Percentiles rank a stretch among this genome's conserved stretches.
phyloP scores from a whole-genome alignment of 2,113 vertebrate genomes.

The Sylvietta virens region DNA sequence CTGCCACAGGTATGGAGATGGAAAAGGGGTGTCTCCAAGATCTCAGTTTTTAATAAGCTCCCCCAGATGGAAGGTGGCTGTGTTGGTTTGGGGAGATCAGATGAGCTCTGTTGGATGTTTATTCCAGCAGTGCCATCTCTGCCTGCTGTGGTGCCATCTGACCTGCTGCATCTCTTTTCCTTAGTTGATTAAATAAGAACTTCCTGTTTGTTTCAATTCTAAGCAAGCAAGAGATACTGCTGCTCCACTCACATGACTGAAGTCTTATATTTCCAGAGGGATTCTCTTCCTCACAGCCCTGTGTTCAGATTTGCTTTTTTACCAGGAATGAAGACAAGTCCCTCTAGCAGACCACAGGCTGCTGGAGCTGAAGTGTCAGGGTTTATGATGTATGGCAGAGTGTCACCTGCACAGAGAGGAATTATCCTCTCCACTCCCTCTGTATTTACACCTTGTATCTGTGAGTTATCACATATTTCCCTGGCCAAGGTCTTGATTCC shows the following conservation, averaged over 20 bases:
- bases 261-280: not conserved
- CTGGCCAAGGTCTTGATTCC: conserved; percentile 42
- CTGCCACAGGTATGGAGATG: not conserved
- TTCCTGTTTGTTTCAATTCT: not conserved
- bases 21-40: not conserved
- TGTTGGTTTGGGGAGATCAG: not conserved
- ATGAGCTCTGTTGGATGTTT: not conserved
- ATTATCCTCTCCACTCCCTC: conserved; percentile 33
- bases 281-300: not conserved
- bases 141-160: not conserved
- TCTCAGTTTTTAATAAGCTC: not conserved
- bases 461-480: conserved; percentile 27
- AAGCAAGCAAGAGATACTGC: not conserved
- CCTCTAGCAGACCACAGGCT: not conserved
- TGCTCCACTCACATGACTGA: not conserved
- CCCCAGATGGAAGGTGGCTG: not conserved
- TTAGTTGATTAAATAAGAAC: not conserved
- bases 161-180: not conserved
- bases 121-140: not conserved
- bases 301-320: not conserved
- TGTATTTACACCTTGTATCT: conserved; percentile 9
- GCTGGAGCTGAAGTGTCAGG: not conserved
- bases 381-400: not conserved
- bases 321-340: not conserved
- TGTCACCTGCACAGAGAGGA: conserved; percentile 27